phyloP scores from a whole-genome alignment of 2,113 vertebrate genomes.

The Atrichornis clamosus region DNA sequence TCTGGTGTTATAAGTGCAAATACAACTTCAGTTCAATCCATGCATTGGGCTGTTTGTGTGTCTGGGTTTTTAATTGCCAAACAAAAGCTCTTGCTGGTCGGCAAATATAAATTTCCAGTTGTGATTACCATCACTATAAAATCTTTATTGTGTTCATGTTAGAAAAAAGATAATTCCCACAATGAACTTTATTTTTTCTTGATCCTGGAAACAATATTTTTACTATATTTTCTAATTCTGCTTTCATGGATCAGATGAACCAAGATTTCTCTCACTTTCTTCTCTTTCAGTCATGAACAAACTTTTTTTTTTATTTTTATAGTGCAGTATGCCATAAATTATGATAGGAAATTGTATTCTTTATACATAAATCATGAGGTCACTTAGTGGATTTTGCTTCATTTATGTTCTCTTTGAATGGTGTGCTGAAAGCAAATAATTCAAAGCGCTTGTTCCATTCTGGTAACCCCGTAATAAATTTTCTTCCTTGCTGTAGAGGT shows the following conservation, averaged over 20 bases:
- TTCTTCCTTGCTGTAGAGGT: neutral
- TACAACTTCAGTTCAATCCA: fast-evolving
- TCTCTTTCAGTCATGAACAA: neutral
- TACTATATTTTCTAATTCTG: neutral
- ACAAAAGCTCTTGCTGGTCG: neutral
- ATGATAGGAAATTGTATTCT: neutral
- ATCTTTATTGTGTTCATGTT: fast-evolving
- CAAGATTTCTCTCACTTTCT: neutral
- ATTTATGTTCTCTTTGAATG: neutral
- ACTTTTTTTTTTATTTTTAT: neutral
- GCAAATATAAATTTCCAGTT: neutral
- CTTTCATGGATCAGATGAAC: neutral
- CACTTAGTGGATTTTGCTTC: neutral
- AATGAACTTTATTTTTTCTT: neutral
- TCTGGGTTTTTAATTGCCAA: neutral
- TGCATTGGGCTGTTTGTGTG: neutral
- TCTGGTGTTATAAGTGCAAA: neutral
- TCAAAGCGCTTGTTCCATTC: neutral
- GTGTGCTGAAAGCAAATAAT: slow-evolving; percentile 33
- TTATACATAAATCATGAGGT: neutral
- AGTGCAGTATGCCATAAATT: neutral
- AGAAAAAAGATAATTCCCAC: neutral
- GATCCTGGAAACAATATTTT: neutral
- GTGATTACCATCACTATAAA: fast-evolving
- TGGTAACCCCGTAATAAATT: slow-evolving; percentile 1